Evolutionary conservation across 2,113 vertebrate species (phyloP).

Genomic region (Cathartes aura): DNA sequence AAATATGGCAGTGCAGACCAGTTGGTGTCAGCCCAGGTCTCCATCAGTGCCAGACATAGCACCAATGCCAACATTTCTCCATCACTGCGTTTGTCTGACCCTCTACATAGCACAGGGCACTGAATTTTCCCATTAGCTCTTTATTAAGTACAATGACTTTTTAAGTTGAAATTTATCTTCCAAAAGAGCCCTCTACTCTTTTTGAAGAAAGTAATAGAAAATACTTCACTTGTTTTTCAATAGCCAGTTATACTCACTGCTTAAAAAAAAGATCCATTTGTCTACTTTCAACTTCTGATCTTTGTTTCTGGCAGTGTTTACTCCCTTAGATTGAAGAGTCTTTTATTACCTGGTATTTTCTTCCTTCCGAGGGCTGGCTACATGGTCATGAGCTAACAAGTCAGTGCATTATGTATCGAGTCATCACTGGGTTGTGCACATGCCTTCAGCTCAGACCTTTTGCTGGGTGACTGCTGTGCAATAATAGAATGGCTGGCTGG

Average conservation of each 20-base stretch:
- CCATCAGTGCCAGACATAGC: background rate
- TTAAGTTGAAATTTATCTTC: background rate
- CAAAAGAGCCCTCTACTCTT: background rate
- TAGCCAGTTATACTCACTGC: background rate
- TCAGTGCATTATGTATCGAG: background rate
- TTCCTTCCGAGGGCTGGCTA: background rate
- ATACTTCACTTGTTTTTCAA: background rate
- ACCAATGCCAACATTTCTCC: background rate
- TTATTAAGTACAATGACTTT: background rate
- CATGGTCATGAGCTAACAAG: background rate
- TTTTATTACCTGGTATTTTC: background rate
- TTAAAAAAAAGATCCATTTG: background rate
- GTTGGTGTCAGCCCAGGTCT: background rate
- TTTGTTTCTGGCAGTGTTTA: background rate
- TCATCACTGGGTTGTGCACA: rapidly evolving
- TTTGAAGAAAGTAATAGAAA: background rate
- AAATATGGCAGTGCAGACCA: background rate
- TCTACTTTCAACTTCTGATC: background rate
- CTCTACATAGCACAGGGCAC: background rate
- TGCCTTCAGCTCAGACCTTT: background rate
- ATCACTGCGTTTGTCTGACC: background rate
- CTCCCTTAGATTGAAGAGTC: background rate
- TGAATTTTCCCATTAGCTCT: background rate
- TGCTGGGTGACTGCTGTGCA: background rate
- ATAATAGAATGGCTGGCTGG: background rate